Evolutionary conservation across 2,888 invertebrate species (phyloP), one percentile per base, ranked within the genome.

Genomic region (Noctua fimbriata): DNA sequence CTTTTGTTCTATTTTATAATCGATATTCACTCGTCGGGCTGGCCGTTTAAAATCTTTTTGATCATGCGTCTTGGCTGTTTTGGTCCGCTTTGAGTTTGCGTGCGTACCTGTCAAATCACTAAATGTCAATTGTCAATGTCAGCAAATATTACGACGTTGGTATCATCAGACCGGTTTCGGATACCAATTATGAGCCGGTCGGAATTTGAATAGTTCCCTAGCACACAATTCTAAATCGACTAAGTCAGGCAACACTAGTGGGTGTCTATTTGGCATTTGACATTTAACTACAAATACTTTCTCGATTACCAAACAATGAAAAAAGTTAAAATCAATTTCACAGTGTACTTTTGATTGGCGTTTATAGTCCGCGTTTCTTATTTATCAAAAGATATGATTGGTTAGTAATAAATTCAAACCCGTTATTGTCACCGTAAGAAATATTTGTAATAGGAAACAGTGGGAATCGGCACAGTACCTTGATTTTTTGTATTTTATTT

Each of bases 21-120:
- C 96, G 93, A 96, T 96, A 96, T 94, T 94, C 93, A 91, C 92
- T 94, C 92, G 92, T 92, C 91, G 89, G 89, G 92, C 92, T 90
- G 90, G 91, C 90, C 89, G 90, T 92, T 88, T 77, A 90, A 94
- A 93, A 93, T 92, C 92, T 94, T 94, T 94, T 94, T 95, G 96
- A 95, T 95, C 96, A 96, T 96, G 96, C 96, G 96, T 96, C 94
- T 93, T 95, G 90, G 90, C 90, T 88, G 88, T 91, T 91, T 89
- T 82, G 88, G 81, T 90, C 87, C 82, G 88, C 88, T 92, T 91
- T 91, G 88, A 87, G 91, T 91, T 91, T 44, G 44, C 44, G 44
- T 85, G 76, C 86, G 81, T 86, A 79, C 79, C 70, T 75, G 72
- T 75, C 81, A 84, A 70, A 73, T 67, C 78, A 76, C 47, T 44